Evolutionary conservation across 2,888 invertebrate species (phyloP).

Genomic region (Lottia gigantea): DNA sequence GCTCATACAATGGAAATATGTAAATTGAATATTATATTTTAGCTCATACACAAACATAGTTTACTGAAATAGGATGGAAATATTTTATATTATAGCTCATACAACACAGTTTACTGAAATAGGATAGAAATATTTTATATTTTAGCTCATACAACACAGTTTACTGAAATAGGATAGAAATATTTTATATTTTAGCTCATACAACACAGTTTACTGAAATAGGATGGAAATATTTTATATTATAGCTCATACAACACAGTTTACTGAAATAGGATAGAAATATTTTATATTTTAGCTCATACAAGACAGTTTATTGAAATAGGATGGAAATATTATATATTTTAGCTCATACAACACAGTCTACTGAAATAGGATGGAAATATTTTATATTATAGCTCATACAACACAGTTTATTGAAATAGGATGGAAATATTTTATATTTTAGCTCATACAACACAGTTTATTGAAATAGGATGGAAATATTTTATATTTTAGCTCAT

Average conservation of each 20-base stretch:
- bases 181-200: constrained; percentile 61
- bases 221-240: constrained; percentile 62
- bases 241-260: no score
- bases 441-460: no score
- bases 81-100: constrained; percentile 59
- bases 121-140: constrained; percentile 57
- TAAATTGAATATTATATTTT: no score
- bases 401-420: constrained; percentile 65
- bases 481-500: constrained; percentile 61
- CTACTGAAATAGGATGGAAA: constrained; percentile 60
- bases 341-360: constrained; percentile 66
- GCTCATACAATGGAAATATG: constrained; percentile 65
- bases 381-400: constrained; percentile 61
- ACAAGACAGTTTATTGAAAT: constrained; percentile 63
- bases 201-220: constrained; percentile 65
- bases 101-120: constrained; percentile 63
- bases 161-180: constrained; percentile 60
- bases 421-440: constrained; percentile 62
- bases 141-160: constrained; percentile 66
- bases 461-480: no score
- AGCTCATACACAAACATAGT: constrained; percentile 68
- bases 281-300: constrained; percentile 61
- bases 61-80: constrained; percentile 60
- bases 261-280: no score
- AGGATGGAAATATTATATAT: constrained; percentile 57